Evolutionary conservation across 2,888 invertebrate genomes (phyloP), one percentile per base, ranked within the genome.

Genomic region (Polietes domitor): DNA sequence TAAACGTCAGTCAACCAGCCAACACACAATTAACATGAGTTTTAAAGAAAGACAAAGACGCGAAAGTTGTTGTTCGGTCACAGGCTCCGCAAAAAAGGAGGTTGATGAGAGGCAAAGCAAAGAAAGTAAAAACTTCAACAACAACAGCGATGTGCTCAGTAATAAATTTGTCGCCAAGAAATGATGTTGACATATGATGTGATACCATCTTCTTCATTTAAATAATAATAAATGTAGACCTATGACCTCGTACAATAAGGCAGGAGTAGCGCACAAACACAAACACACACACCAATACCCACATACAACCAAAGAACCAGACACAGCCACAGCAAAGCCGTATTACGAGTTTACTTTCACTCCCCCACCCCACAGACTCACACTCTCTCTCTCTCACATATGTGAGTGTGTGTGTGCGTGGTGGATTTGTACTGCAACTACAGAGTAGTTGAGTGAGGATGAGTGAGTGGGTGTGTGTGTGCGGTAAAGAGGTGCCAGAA

Each of bases 171-270:
- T 43, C 68, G 43, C 24, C 24, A 21, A 43, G 43, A 41, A 68
- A 12, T 68, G 68, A 68, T 58, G 84, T 32, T 84, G 84, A 84
- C 81, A 78, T 37, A 53, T 78, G 78, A 81, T 47, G 63, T 76
- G 78, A 84, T 81, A 76, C 32, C 58, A 84, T 84, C 81, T 81
- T 84, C 81, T 84, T 81, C 53, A 76, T 81, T 84, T 81, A 75
- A 83, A 80, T 71, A 68, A 58, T 72, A 72, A 68, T 76, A n/a
- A 75, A 84, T 75, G 21, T 78, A 84, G 78, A 73, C 72, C 84
- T 81, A 70, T 76, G 84, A 84, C 78, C 84, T 84, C 84, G 77
- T 47, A 53, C 24, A 74, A n/a, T 37, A n/a, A n/a, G n/a, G n/a
- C n/a, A n/a, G n/a, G n/a, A n/a, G n/a, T n/a, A 41, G 32, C 26